A percentile compares a stretch with the other conserved stretches of the same genome.
Evolutionary conservation across 2,113 vertebrate species (phyloP).

Genomic region (Carlito syrichta): DNA sequence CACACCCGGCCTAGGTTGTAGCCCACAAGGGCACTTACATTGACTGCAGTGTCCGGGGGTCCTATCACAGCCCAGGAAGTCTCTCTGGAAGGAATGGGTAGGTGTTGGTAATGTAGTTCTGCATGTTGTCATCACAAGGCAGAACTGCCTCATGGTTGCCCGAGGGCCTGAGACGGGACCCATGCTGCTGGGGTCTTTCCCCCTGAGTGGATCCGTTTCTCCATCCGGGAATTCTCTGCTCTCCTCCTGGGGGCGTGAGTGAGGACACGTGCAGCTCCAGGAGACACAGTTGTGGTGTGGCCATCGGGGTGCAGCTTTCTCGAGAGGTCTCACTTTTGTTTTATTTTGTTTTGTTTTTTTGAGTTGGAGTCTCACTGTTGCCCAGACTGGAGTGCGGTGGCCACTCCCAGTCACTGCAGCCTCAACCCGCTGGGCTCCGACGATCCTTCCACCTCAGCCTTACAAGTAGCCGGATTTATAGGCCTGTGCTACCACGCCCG

Average conservation of each 20-base stretch:
- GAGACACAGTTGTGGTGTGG: neutral
- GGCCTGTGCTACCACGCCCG: too few species aligned
- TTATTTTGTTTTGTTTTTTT: too few species aligned
- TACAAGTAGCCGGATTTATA: too few species aligned
- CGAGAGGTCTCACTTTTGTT: neutral
- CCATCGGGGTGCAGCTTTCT: neutral
- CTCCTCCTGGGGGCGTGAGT: neutral
- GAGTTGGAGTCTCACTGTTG: too few species aligned
- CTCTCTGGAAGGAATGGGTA: accelerated
- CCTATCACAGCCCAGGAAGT: too few species aligned
- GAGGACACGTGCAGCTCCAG: neutral
- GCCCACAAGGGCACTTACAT: neutral
- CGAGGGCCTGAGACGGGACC: accelerated
- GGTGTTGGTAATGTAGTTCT: neutral
- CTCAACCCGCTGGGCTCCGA: too few species aligned
- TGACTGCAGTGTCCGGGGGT: too few species aligned
- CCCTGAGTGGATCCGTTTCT: accelerated
- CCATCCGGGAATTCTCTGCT: too few species aligned
- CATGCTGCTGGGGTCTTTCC: neutral
- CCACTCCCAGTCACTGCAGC: too few species aligned
- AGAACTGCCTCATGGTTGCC: neutral
- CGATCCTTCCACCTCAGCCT: too few species aligned
- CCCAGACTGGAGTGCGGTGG: too few species aligned
- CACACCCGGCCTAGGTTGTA: neutral
- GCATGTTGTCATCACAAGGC: neutral